phyloP scores from a whole-genome alignment of 1,140 invertebrate genomes.

The Cyrtorhinus lividipennis region DNA sequence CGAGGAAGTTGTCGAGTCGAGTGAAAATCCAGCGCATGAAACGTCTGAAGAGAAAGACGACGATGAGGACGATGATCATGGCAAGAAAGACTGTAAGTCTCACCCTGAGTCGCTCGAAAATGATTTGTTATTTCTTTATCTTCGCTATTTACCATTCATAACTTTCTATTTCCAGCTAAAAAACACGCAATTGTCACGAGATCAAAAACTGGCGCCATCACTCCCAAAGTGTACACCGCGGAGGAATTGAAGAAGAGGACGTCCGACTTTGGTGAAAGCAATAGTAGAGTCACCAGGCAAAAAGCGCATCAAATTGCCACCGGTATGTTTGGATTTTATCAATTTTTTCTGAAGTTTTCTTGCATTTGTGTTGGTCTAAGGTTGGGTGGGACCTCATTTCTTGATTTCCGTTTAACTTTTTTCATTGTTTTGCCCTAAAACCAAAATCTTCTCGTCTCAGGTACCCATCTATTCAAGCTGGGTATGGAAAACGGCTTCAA shows the following conservation, averaged over 20 bases:
- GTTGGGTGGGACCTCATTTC: no score
- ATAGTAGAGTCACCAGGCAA: constrained; percentile 53
- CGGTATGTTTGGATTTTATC: constrained; percentile 31
- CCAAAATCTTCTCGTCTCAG: no score
- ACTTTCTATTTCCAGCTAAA: constrained; percentile 24
- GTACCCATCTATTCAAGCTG: constrained; percentile 61
- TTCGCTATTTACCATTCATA: not conserved
- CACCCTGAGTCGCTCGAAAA: constrained; percentile 29
- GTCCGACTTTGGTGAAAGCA: constrained; percentile 18
- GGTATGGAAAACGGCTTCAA: constrained; percentile 76
- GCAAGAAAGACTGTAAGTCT: constrained; percentile 6
- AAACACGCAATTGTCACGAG: constrained; percentile 45
- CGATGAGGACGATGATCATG: constrained; percentile 1
- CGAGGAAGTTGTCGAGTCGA: constrained; percentile 20
- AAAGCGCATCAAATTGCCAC: constrained; percentile 69
- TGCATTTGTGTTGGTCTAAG: no score
- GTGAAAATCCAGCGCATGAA: constrained; percentile 4
- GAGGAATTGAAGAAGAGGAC: constrained; percentile 38
- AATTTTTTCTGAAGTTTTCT: no score
- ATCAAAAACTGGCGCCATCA: constrained; percentile 58
- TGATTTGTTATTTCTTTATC: not conserved
- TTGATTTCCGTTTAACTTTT: no score
- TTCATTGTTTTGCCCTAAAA: no score
- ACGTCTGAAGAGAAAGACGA: constrained; percentile 14
- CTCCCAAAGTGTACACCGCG: constrained; percentile 43